A percentile compares a stretch with the other conserved stretches of the same genome.
Conservation (phyloP, 2,113 vertebrate species). For the Mirounga angustirostris region DNA sequence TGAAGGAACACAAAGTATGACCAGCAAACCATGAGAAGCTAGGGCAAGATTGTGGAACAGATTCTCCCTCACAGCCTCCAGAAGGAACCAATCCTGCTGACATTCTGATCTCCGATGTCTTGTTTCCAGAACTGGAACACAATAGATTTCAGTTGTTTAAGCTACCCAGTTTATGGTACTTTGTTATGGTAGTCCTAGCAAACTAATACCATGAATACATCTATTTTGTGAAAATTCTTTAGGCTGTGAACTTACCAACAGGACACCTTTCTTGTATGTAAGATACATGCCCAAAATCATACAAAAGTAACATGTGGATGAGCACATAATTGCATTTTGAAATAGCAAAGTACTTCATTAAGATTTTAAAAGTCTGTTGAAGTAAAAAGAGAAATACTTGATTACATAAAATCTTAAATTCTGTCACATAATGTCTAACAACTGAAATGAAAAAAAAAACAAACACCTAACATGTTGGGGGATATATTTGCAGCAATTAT, state of each 20-base stretch:
- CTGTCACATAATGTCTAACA: slow-evolving; percentile 6
- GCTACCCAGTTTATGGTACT: neutral
- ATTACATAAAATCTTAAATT: slow-evolving; percentile 28
- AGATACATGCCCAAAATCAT: neutral
- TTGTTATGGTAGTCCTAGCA: neutral
- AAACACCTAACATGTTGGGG: neutral
- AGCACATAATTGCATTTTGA: neutral
- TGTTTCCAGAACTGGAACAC: neutral
- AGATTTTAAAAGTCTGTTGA: neutral
- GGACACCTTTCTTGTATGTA: neutral
- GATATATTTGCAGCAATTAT: neutral
- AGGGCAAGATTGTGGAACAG: too few relatives aligned
- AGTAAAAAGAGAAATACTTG: neutral
- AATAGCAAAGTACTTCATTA: neutral
- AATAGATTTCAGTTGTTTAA: neutral
- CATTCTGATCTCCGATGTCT: neutral
- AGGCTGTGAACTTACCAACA: neutral
- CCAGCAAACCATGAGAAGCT: neutral
- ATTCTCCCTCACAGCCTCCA: neutral
- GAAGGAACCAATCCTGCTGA: neutral
- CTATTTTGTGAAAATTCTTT: neutral
- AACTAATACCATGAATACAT: neutral
- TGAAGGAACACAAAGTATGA: neutral
- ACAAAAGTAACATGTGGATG: neutral
- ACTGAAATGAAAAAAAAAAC: slow-evolving; percentile 19